A percentile compares a stretch with the other conserved stretches of the same genome.
Conservation (phyloP, 2,113 vertebrate genomes). For the Xyliphius kryptos region DNA sequence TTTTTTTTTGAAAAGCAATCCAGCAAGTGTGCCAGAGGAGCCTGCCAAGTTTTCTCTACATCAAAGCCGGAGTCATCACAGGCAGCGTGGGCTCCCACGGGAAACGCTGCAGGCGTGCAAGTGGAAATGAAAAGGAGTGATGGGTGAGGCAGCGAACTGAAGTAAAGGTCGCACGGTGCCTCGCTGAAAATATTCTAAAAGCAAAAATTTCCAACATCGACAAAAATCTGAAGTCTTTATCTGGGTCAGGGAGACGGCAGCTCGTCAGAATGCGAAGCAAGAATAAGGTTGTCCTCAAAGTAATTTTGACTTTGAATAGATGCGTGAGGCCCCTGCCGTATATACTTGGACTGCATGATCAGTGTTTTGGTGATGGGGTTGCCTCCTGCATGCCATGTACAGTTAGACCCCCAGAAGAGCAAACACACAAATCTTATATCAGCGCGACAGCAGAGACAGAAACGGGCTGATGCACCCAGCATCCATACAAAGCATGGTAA, state of each 20-base stretch:
- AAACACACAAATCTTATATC: too few species aligned
- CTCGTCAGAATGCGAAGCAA: neutral
- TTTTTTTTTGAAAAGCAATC: conserved; percentile 30
- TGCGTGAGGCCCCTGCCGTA: too few species aligned
- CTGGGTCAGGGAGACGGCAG: neutral
- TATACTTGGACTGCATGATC: too few species aligned
- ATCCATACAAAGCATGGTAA: too few species aligned
- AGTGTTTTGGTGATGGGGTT: too few species aligned
- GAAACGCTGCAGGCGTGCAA: conserved; percentile 28
- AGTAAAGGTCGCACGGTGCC: conserved; percentile 18
- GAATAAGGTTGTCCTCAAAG: too few species aligned
- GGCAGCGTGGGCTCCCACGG: conserved; percentile 27
- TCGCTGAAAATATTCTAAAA: conserved; percentile 12
- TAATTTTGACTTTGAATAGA: too few species aligned
- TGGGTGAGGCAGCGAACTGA: conserved; percentile 32
- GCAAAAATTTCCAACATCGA: neutral
- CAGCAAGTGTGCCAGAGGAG: conserved; percentile 33
- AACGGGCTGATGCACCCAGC: too few species aligned
- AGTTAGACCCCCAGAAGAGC: too few species aligned
- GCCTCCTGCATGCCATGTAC: too few species aligned
- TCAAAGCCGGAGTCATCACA: conserved; percentile 42
- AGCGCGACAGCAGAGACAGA: too few species aligned
- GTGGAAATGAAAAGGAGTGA: conserved; percentile 37
- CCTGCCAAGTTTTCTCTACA: conserved; percentile 36
- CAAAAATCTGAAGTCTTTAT: too few species aligned